A percentile compares a stretch with the other conserved stretches of the same genome.
phyloP scores from a whole-genome alignment of 2,113 vertebrate species.

The Parotia lawesii region DNA sequence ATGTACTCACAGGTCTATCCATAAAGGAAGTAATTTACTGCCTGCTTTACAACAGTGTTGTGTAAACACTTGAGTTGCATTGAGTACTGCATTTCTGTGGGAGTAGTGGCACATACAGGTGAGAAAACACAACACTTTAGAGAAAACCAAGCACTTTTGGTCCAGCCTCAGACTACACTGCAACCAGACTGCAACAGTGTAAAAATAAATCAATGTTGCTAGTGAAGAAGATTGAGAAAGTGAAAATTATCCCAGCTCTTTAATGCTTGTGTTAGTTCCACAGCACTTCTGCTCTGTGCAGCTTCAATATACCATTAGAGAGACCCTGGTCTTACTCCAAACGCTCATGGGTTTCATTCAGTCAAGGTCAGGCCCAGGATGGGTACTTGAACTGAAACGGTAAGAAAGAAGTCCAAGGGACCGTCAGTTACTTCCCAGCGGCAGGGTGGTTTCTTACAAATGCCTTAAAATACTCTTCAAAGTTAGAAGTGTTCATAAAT shows the following conservation, averaged over 20 bases:
- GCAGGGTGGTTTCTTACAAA: neutral
- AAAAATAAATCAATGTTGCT: neutral
- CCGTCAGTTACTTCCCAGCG: neutral
- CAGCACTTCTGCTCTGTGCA: neutral
- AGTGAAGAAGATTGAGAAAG: neutral
- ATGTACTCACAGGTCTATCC: neutral
- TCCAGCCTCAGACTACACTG: neutral
- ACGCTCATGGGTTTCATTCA: neutral
- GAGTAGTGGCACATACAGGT: neutral
- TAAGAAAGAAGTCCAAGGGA: neutral
- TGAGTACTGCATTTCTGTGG: neutral
- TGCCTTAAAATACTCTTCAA: neutral
- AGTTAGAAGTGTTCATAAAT: neutral
- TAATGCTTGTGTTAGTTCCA: neutral
- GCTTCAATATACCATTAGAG: neutral
- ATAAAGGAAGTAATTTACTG: conserved; percentile 37
- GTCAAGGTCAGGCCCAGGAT: neutral
- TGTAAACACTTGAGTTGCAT: neutral
- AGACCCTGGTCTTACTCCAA: neutral
- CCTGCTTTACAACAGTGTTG: neutral
- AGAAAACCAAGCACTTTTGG: neutral
- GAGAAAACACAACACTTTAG: neutral
- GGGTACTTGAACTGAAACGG: neutral
- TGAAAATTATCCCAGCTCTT: neutral
- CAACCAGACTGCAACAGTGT: neutral